Conservation (phyloP, 2,797 vertebrate species). For the Sylvia borin region DNA sequence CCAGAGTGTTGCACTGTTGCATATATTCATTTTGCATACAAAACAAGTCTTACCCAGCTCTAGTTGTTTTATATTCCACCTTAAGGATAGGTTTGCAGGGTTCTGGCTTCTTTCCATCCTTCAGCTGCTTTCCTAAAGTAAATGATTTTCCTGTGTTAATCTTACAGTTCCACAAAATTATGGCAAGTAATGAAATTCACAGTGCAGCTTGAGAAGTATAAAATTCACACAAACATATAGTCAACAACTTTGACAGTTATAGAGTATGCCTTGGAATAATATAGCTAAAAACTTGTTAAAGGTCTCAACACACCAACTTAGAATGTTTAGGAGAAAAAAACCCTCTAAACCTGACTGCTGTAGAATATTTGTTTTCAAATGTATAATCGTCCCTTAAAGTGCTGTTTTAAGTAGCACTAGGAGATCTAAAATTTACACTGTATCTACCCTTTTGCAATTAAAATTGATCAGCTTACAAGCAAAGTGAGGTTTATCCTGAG, state of each 20-base stretch:
- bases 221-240: neutral
- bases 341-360: neutral
- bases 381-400: neutral
- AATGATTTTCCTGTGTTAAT: constrained; percentile 72
- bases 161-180: constrained; percentile 7
- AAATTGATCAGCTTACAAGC: neutral
- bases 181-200: neutral
- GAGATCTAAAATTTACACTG: neutral
- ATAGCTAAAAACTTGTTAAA: neutral
- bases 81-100: constrained; percentile 99
- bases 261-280: neutral
- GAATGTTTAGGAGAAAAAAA: neutral
- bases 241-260: neutral
- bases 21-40: neutral
- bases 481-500: neutral
- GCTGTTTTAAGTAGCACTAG: neutral
- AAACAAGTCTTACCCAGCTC: constrained; percentile 86
- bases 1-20: neutral
- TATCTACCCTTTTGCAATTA: neutral
- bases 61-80: constrained; percentile 98
- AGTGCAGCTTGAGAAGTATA: neutral
- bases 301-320: neutral
- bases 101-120: constrained; percentile 99
- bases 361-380: neutral
- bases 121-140: constrained; percentile 95